phyloP scores from a whole-genome alignment of 2,888 invertebrate species.

The Gnatocerus cornutus region DNA sequence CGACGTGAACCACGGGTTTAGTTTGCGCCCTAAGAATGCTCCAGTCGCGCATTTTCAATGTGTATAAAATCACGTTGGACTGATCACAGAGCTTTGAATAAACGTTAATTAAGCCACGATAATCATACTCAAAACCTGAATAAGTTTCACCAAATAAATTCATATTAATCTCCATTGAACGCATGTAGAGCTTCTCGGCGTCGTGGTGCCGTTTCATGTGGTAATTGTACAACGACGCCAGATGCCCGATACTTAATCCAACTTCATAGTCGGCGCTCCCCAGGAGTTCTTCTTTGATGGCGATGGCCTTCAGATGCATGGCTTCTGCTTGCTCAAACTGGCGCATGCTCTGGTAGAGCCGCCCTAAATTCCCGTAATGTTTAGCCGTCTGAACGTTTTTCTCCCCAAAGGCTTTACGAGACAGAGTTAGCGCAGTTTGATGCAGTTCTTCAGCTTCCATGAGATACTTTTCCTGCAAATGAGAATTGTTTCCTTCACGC shows the following conservation, averaged over 20 bases:
- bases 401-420: constrained; percentile 90
- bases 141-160: constrained; percentile 92
- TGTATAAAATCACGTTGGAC: constrained; percentile 78
- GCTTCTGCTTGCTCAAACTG: constrained; percentile 89
- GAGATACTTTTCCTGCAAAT: constrained; percentile 73
- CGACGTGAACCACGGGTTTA: constrained; percentile 60
- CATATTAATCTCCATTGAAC: constrained; percentile 92
- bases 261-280: constrained; percentile 95
- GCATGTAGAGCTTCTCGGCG: constrained; percentile 89
- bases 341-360: constrained; percentile 95
- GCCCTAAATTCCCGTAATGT: constrained; percentile 95
- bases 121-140: constrained; percentile 96
- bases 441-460: constrained; percentile 89
- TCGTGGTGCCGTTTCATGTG: constrained; percentile 91
- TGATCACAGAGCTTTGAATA: constrained; percentile 82
- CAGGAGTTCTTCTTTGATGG: constrained; percentile 89
- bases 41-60: constrained; percentile 79
- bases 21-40: constrained; percentile 74
- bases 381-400: constrained; percentile 96
- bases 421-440: constrained; percentile 85
- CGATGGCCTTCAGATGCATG: constrained; percentile 95
- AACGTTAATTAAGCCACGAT: constrained; percentile 90
- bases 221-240: constrained; percentile 96
- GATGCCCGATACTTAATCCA: constrained; percentile 92
- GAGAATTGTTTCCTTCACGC: constrained; percentile 63